Conservation (phyloP, 2,888 invertebrate genomes). For the Lasioglossum lativentre region DNA sequence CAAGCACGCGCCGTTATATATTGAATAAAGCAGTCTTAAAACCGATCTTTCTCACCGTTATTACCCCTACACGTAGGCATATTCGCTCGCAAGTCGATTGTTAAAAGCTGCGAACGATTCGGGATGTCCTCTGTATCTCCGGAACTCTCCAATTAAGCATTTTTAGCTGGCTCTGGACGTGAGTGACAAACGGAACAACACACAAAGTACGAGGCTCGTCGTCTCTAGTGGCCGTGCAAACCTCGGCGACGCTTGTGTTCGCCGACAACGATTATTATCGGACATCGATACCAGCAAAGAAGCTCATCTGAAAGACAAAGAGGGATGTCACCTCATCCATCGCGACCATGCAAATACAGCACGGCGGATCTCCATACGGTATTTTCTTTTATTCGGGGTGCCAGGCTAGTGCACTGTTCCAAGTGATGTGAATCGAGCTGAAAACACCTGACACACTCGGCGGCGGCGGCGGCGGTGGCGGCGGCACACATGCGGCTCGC, state of each 20-base stretch:
- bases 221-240: background rate
- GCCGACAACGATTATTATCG: background rate
- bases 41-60: too few relatives aligned
- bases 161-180: background rate
- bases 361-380: slow-evolving; percentile 32
- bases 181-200: background rate
- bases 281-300: slow-evolving; percentile 7
- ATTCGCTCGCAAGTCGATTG: background rate
- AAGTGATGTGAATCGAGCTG: slow-evolving; percentile 64
- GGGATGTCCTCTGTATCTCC: background rate
- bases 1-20: too few relatives aligned
- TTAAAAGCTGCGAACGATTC: background rate
- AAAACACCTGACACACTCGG: slow-evolving; percentile 68
- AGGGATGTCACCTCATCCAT: slow-evolving; percentile 5
- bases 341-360: slow-evolving; percentile 4
- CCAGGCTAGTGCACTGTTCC: slow-evolving; percentile 28
- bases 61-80: too few relatives aligned
- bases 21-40: too few relatives aligned
- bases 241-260: slow-evolving; percentile 3
- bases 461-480: background rate
- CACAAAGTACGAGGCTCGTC: background rate
- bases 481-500: slow-evolving; percentile 23
- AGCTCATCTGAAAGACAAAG: slow-evolving; percentile 32
- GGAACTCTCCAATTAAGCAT: background rate
- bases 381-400: slow-evolving; percentile 53